Conservation (phyloP, 2,888 invertebrate genomes). For the Eugnorisma glareosa region DNA sequence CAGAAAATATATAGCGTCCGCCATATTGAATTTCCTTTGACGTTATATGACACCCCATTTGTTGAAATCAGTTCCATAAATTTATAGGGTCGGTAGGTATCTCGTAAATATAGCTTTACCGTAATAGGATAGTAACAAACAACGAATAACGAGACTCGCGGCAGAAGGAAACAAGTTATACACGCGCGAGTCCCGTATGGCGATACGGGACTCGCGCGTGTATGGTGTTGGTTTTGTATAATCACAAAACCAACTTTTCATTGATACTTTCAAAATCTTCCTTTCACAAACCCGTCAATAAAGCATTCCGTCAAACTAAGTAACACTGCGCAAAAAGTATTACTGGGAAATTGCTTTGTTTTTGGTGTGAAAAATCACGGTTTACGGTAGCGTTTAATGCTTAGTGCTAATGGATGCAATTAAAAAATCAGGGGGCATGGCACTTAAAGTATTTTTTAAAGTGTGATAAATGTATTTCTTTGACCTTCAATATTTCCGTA, state of each 20-base stretch:
- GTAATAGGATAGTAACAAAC: neutral
- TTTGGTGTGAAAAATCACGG: neutral
- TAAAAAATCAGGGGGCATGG: neutral
- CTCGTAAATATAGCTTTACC: neutral
- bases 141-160: no score
- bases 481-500: neutral
- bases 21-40: conserved; percentile 41
- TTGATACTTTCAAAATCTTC: neutral
- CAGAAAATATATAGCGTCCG: neutral
- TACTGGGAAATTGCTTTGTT: neutral
- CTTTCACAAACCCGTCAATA: neutral
- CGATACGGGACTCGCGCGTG: no score
- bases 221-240: no score
- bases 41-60: conserved; percentile 23
- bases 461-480: neutral
- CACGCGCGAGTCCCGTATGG: no score
- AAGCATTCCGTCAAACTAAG: neutral
- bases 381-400: neutral
- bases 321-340: neutral
- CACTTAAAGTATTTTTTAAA: neutral
- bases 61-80: conserved; percentile 5
- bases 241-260: neutral
- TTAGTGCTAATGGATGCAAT: neutral
- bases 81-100: neutral
- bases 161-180: neutral